phyloP scores from a whole-genome alignment of 2,113 vertebrate genomes.

The Sylvilagus bachmani region DNA sequence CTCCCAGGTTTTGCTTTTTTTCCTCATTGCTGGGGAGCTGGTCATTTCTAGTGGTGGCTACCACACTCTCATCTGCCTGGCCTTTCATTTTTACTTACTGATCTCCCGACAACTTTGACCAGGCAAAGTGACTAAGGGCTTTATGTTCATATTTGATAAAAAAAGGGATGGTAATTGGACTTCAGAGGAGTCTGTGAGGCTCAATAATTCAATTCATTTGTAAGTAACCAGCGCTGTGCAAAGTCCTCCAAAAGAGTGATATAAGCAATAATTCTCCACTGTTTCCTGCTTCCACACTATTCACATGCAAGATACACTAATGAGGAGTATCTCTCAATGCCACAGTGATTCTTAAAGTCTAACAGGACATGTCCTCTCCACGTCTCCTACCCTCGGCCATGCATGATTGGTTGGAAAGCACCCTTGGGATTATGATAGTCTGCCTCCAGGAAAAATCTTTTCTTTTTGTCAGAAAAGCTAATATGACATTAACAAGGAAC shows the following conservation, averaged over 20 bases:
- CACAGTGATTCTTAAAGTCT: background rate
- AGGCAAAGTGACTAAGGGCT: background rate
- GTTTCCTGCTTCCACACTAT: background rate
- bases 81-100: background rate
- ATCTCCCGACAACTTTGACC: background rate
- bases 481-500: background rate
- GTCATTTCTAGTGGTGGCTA: background rate
- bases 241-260: background rate
- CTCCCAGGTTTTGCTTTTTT: background rate
- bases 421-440: background rate
- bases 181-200: background rate
- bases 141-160: background rate
- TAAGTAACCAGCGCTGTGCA: background rate
- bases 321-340: background rate
- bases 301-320: background rate
- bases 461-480: constrained; percentile 32
- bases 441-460: background rate
- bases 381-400: background rate
- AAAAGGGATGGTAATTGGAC: background rate
- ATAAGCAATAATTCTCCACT: background rate
- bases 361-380: background rate
- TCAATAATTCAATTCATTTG: background rate
- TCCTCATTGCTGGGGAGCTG: background rate
- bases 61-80: background rate
- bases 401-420: background rate